phyloP scores from a whole-genome alignment of 2,888 invertebrate species.

The Drepanosiphum platanoidis region DNA sequence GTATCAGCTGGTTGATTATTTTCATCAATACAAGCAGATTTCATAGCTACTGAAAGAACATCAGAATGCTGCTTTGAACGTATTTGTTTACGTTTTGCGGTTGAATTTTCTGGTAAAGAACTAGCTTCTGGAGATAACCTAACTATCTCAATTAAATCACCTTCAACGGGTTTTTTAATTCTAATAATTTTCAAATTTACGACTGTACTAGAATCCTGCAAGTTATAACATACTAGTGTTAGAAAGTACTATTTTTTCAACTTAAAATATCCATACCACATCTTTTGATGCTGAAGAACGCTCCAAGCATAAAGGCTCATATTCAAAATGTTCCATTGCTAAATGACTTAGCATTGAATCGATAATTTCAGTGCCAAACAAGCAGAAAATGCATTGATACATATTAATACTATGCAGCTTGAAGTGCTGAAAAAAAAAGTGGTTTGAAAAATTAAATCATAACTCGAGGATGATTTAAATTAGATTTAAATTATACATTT shows the following conservation, averaged over 20 bases:
- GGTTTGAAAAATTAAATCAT: too few relatives aligned
- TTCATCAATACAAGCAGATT: conserved; percentile 21
- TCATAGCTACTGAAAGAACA: conserved; percentile 15
- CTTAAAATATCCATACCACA: conserved; percentile 28
- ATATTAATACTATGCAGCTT: conserved; percentile 33
- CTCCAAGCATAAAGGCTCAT: conserved; percentile 34
- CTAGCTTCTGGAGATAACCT: neutral
- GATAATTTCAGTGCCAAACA: conserved; percentile 32
- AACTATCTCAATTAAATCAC: neutral
- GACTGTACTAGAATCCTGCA: conserved; percentile 12
- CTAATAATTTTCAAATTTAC: conserved; percentile 33
- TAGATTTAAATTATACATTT: too few relatives aligned
- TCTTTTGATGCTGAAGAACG: neutral
- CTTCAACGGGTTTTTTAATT: conserved; percentile 1
- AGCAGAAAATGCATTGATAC: conserved; percentile 53
- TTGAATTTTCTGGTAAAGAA: neutral
- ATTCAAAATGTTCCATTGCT: conserved; percentile 57
- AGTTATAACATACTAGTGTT: neutral
- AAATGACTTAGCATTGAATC: conserved; percentile 37
- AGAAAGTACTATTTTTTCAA: neutral
- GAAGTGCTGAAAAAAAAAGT: conserved; percentile 46
- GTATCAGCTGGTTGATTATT: neutral
- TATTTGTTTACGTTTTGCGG: conserved; percentile 8
- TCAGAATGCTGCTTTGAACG: neutral
- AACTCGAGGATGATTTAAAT: too few relatives aligned